A percentile compares a stretch with the other conserved stretches of the same genome.
Evolutionary conservation across 2,888 invertebrate genomes (phyloP).

Genomic region (Meghimatium bilineatum): DNA sequence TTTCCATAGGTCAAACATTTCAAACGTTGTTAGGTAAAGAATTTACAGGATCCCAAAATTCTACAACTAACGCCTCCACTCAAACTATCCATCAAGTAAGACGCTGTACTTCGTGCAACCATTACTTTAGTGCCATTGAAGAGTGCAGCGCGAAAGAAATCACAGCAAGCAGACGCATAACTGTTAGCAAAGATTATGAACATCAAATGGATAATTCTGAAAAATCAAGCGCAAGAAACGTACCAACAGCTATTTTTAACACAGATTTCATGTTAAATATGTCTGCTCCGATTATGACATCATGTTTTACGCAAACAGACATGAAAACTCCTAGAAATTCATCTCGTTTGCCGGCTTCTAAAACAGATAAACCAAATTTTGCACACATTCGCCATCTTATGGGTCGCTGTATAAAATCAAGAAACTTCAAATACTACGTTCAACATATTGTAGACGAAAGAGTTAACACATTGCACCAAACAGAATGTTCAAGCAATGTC

Average conservation of each 20-base stretch:
- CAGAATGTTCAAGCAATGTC: background rate
- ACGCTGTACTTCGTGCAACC: background rate
- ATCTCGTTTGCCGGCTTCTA: background rate
- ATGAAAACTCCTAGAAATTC: background rate
- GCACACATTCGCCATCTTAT: slow-evolving; percentile 17
- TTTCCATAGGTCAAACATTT: background rate
- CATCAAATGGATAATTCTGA: background rate
- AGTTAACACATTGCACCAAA: background rate
- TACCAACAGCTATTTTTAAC: background rate
- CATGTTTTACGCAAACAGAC: slow-evolving; percentile 35
- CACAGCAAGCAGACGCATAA: background rate
- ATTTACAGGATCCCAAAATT: background rate
- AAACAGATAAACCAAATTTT: background rate
- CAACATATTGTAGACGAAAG: slow-evolving; percentile 33
- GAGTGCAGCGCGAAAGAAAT: background rate
- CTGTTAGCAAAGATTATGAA: background rate
- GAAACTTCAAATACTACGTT: slow-evolving; percentile 27
- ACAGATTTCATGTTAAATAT: background rate
- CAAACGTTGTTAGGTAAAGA: background rate
- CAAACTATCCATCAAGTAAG: background rate
- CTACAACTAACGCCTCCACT: background rate
- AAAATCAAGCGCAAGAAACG: background rate
- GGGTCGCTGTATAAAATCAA: slow-evolving; percentile 32
- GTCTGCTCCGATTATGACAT: background rate
- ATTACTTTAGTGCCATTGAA: background rate